Percentiles rank a stretch among this genome's conserved stretches.
Evolutionary conservation across 2,113 vertebrate species (phyloP).

Genomic region (Donacobius atricapilla): DNA sequence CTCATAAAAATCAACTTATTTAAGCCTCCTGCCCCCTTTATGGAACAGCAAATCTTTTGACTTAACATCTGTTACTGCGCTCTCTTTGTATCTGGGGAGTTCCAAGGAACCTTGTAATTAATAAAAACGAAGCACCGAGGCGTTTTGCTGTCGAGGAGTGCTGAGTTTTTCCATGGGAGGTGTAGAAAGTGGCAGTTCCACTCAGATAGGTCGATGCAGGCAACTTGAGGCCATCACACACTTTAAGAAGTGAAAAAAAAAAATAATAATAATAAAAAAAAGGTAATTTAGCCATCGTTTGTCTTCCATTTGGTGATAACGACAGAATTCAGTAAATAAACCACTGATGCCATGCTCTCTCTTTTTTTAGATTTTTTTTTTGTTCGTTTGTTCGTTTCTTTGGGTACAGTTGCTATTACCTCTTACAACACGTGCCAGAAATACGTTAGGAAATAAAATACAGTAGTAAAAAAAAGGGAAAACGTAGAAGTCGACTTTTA

Average conservation of each 20-base stretch:
- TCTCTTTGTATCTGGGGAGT: slow-evolving; percentile 40
- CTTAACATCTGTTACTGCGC: slow-evolving; percentile 38
- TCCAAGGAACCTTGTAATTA: slow-evolving; percentile 34
- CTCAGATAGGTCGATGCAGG: neutral
- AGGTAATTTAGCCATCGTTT: slow-evolving; percentile 58
- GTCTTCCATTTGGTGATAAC: slow-evolving; percentile 78
- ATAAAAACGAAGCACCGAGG: slow-evolving; percentile 21
- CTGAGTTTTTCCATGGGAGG: slow-evolving; percentile 37
- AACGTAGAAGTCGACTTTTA: slow-evolving; percentile 26
- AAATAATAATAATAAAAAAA: neutral
- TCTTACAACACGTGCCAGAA: slow-evolving; percentile 69
- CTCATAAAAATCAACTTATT: slow-evolving; percentile 19
- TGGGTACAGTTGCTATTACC: slow-evolving; percentile 54
- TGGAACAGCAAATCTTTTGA: slow-evolving; percentile 54
- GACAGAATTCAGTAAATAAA: slow-evolving; percentile 61
- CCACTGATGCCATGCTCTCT: slow-evolving; percentile 49
- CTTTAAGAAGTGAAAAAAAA: neutral
- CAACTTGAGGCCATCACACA: slow-evolving; percentile 29
- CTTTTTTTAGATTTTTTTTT: neutral
- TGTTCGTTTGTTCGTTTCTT: neutral
- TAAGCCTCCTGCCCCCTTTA: slow-evolving; percentile 42
- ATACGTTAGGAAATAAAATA: neutral
- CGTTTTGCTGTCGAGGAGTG: neutral
- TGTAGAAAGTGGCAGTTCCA: slow-evolving; percentile 14
- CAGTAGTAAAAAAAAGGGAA: neutral